Evolutionary conservation across 30 jellyfish, hydroid and myxozoan species (phyloP).

Genomic region (Turritopsis dohrnii): DNA sequence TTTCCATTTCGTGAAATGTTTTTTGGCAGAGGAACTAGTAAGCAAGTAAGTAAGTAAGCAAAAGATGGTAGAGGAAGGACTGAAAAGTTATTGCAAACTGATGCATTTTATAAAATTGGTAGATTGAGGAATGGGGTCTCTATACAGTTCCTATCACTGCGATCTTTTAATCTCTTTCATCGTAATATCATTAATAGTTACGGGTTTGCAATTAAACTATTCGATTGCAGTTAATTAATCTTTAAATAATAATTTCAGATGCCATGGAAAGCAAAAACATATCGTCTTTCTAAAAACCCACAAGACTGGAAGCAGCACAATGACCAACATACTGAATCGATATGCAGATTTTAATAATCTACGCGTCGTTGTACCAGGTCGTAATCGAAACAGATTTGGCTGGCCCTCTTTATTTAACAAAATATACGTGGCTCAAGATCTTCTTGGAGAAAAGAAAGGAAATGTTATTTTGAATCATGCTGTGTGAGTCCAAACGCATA

Average conservation of each 20-base stretch:
- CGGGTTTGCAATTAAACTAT: too few species aligned
- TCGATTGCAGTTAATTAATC: too few species aligned
- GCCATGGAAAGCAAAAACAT: not conserved
- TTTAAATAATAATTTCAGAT: too few species aligned
- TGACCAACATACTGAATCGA: constrained; percentile 88
- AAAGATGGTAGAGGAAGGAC: too few species aligned
- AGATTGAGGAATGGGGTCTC: too few species aligned
- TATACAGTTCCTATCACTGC: not conserved
- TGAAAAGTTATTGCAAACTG: too few species aligned
- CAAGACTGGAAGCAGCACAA: constrained; percentile 94
- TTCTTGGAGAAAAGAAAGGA: constrained; percentile 84
- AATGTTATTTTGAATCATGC: constrained; percentile 85
- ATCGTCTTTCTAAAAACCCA: constrained; percentile 77
- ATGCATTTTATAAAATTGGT: too few species aligned
- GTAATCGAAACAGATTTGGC: constrained; percentile 57
- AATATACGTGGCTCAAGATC: constrained; percentile 61
- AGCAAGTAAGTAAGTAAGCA: too few species aligned
- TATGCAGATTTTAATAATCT: constrained; percentile 82
- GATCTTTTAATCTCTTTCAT: not conserved
- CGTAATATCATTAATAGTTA: too few species aligned
- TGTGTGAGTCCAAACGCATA: too few species aligned
- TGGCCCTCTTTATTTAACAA: constrained; percentile 88
- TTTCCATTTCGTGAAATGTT: too few species aligned
- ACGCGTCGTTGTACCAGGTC: constrained; percentile 64
- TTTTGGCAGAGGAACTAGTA: too few species aligned